Percentiles rank a stretch among this genome's conserved stretches.
Evolutionary conservation across 2,888 invertebrate genomes (phyloP).

Genomic region (Tridacna crocea): DNA sequence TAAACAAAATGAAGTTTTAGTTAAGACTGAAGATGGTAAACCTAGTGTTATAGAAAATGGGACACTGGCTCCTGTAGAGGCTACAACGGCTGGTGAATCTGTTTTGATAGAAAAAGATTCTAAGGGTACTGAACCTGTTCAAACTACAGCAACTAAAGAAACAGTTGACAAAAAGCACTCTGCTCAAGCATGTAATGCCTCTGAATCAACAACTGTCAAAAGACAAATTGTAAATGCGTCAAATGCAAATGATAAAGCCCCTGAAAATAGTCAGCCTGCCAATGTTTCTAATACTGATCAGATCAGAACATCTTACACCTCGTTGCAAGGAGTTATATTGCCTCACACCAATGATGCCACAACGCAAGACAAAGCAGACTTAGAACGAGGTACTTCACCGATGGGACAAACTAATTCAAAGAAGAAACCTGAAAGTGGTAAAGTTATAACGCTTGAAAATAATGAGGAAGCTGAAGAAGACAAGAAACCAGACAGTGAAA

Average conservation of each 20-base stretch:
- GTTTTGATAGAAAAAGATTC: slow-evolving; percentile 4
- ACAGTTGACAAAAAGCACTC: background rate
- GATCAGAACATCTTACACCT: slow-evolving; percentile 47
- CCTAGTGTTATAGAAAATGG: slow-evolving; percentile 24
- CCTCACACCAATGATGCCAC: slow-evolving; percentile 22
- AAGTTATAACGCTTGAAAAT: slow-evolving; percentile 48
- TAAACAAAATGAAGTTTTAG: slow-evolving; percentile 28
- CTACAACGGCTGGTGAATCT: slow-evolving; percentile 3
- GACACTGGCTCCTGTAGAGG: background rate
- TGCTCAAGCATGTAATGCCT: background rate
- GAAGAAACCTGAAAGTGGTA: slow-evolving; percentile 41
- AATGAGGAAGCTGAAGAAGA: slow-evolving; percentile 22
- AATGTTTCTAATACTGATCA: slow-evolving; percentile 50
- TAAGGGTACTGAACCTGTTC: background rate
- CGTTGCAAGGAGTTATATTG: slow-evolving; percentile 31
- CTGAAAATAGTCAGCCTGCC: slow-evolving; percentile 40
- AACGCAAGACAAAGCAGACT: slow-evolving; percentile 34
- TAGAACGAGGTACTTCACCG: slow-evolving; percentile 29
- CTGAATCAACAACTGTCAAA: background rate
- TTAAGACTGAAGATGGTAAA: slow-evolving; percentile 34
- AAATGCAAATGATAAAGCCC: too few species aligned
- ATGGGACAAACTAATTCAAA: slow-evolving; percentile 48
- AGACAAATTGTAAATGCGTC: too few species aligned
- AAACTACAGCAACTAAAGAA: background rate
- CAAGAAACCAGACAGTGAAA: background rate